Base-by-base conservation (phyloP, 2,888 invertebrate genomes). In the Brachypalpus laphriformis region DNA sequence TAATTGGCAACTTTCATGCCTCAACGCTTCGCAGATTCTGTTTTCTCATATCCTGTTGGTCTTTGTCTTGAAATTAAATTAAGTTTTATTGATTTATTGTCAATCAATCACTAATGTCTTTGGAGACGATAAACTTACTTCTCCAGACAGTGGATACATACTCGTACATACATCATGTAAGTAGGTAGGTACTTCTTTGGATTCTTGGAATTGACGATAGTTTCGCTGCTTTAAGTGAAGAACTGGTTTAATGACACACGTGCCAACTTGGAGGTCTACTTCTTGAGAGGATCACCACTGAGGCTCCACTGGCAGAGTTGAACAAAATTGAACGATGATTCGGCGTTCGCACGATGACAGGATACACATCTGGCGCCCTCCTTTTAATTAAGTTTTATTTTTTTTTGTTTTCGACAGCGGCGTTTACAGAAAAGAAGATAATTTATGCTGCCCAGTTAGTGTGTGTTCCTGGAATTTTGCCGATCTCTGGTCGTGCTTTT, bases 291-390 rank as follows among this genome's bases (percentile, higher is more conserved):
- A 68, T 72, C 78, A 61, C 37, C 31, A 59, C n/a, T 20, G 22
- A 34, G 34, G 57, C 28, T 63, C 11, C 9, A 22, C 31, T 5
- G 42, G 18, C 9, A 37, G 37, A 40, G 37, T 37, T 25, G 25
- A 80, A 74, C 34, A 71, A 75, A 74, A 80, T 66, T 85, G 80
- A 85, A 75, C 61, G 75, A 80, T 80, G 65, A 75, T 70, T 70
- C 37, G 18, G 51, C 59, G 59, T 80, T 80, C 65, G 83, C 70
- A 80, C 83, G 83, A 85, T 80, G 83, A 85, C 80, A 85, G 75
- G 80, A 85, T 85, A 85, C 80, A 85, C 83, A 85, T 85, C 83
- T 85, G 83, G 83, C 80, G 80, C 80, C 70, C 83, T 85, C 70
- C 70, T 80, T 80, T 85, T 80, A 75, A 80, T 80, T 85, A 80